A percentile compares a stretch with the other conserved stretches of the same genome.
Evolutionary conservation across 2,888 invertebrate genomes (phyloP).

Genomic region (Conistra vaccinii): DNA sequence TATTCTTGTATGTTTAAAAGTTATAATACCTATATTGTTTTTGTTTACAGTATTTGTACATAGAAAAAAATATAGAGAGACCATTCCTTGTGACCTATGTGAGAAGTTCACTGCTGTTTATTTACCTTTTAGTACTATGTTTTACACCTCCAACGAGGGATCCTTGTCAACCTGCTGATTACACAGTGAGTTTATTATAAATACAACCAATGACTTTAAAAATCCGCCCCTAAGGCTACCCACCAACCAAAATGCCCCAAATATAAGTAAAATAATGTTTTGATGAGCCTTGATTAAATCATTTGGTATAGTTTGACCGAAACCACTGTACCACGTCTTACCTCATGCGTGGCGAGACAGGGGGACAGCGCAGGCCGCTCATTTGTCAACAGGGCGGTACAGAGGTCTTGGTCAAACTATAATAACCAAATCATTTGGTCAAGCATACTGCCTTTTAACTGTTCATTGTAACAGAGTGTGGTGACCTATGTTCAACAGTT

Average conservation of each 20-base stretch:
- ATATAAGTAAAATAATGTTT: slow-evolving; percentile 2
- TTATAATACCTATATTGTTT: slow-evolving; percentile 51
- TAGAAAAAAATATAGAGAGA: slow-evolving; percentile 96
- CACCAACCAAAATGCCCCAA: too few species aligned
- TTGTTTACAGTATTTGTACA: slow-evolving; percentile 95
- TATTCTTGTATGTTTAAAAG: background rate
- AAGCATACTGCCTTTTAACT: background rate
- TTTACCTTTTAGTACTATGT: slow-evolving; percentile 97
- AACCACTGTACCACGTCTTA: too few species aligned
- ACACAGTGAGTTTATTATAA: slow-evolving; percentile 91
- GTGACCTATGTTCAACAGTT: too few species aligned
- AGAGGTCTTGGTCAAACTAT: too few species aligned
- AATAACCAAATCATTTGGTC: slow-evolving; percentile 4
- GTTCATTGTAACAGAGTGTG: background rate
- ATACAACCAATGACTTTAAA: slow-evolving; percentile 1
- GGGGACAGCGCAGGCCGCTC: too few species aligned
- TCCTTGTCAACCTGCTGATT: slow-evolving; percentile 94
- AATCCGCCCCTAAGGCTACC: too few species aligned
- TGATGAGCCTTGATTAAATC: too few species aligned
- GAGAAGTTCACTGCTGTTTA: slow-evolving; percentile 97
- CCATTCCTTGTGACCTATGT: slow-evolving; percentile 99
- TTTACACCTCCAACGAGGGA: slow-evolving; percentile 97
- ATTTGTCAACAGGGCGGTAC: too few species aligned
- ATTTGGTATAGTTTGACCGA: too few species aligned
- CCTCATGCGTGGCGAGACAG: too few species aligned